Conservation (phyloP, 2,888 invertebrate species). For the Acrobasis consociella region DNA sequence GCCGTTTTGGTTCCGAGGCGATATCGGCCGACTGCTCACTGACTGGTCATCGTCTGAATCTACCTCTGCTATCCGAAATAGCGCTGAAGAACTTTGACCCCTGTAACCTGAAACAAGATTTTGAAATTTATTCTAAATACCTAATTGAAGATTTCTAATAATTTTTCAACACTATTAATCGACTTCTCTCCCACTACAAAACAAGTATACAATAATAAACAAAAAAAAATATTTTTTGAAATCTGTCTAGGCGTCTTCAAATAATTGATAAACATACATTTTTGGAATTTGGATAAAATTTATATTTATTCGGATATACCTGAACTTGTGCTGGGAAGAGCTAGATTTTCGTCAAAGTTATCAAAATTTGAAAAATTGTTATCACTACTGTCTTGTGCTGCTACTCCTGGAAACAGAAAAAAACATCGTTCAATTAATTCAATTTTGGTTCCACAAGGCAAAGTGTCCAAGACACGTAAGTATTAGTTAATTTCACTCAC, state of each 20-base stretch:
- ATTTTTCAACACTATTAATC: too few species aligned
- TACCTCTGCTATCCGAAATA: slow-evolving; percentile 80
- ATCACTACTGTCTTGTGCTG: slow-evolving; percentile 61
- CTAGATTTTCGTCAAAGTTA: slow-evolving; percentile 73
- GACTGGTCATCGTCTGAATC: slow-evolving; percentile 86
- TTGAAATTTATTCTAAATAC: slow-evolving; percentile 9
- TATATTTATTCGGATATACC: slow-evolving; percentile 54
- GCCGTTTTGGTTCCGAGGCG: slow-evolving; percentile 57
- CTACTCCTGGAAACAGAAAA: slow-evolving; percentile 46
- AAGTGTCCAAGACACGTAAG: too few species aligned
- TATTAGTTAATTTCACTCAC: slow-evolving; percentile 40
- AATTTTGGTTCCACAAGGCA: too few species aligned
- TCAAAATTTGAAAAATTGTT: slow-evolving; percentile 56
- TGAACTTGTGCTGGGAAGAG: slow-evolving; percentile 86
- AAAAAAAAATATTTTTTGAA: too few species aligned
- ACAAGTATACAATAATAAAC: too few species aligned
- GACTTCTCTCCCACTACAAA: too few species aligned
- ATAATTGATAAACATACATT: too few species aligned
- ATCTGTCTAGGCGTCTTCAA: too few species aligned
- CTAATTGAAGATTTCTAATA: too few species aligned
- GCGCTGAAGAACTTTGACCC: slow-evolving; percentile 66
- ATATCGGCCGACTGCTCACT: slow-evolving; percentile 64
- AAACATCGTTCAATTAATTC: background rate
- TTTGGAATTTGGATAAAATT: background rate
- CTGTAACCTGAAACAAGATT: slow-evolving; percentile 59